Percentiles rank a stretch among this genome's conserved stretches.
These are phyloP conservation scores for Plodia interpunctella DNA, from an alignment of 1,140 invertebrate species.

Conservation along the genomic window DNA sequence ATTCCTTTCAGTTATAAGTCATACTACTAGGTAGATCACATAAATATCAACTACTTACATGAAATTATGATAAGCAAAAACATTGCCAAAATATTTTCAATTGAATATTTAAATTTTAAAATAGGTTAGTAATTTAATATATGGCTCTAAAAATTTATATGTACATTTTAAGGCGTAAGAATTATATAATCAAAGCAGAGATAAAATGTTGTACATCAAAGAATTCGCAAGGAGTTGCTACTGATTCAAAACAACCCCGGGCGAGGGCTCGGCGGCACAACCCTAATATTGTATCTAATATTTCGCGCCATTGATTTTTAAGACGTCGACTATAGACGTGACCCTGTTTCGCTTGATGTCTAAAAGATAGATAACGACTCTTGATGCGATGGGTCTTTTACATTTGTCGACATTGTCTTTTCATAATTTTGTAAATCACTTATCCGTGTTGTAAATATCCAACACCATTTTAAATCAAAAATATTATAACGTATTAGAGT, in stretches of 20 bases:
- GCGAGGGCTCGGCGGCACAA: not conserved
- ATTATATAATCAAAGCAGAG: not conserved
- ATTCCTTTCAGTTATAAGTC: too few relatives aligned
- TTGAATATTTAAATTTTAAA: too few relatives aligned
- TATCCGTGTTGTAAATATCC: too few relatives aligned
- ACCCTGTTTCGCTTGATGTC: not conserved
- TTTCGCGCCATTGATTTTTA: slow-evolving; percentile 2
- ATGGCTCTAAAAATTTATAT: not conserved
- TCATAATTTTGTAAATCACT: too few relatives aligned
- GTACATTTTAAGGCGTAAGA: not conserved
- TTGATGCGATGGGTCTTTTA: not conserved
- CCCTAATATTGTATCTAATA: slow-evolving; percentile 5
- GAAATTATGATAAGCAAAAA: too few relatives aligned
- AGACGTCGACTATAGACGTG: not conserved
- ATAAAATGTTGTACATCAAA: not conserved
- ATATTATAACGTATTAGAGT: too few relatives aligned
- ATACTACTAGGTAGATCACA: too few relatives aligned
- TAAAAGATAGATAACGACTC: not conserved
- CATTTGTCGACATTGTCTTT: too few relatives aligned
- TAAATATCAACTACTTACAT: too few relatives aligned
- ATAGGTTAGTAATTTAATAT: not conserved
- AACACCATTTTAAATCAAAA: too few relatives aligned
- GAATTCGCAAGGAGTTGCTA: not conserved
- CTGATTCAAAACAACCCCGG: not conserved
- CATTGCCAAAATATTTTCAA: too few relatives aligned